phyloP scores from a whole-genome alignment of 2,888 invertebrate species.

The Drosophila phalerata region DNA sequence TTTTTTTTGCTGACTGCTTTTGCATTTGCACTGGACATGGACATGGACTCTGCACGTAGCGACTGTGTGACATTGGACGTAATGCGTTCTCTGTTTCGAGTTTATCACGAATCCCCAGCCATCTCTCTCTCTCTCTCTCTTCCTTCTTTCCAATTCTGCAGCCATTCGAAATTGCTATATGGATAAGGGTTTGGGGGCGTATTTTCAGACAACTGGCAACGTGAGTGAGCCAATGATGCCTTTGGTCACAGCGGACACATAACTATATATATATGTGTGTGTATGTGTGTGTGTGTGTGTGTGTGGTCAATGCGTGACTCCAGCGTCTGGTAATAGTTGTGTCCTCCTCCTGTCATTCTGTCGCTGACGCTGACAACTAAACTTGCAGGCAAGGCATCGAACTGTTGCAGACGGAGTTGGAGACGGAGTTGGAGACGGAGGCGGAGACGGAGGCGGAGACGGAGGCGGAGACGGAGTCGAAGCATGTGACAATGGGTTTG shows the following conservation, averaged over 20 bases:
- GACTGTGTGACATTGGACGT: conserved; percentile 42
- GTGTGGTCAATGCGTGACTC: conserved; percentile 38
- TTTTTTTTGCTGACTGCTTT: conserved; percentile 50
- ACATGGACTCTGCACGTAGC: conserved; percentile 58
- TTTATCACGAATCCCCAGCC: conserved; percentile 45
- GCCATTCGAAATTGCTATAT: conserved; percentile 52
- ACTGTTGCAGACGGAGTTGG: too few species aligned
- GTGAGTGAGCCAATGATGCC: conserved; percentile 49
- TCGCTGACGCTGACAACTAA: conserved; percentile 36
- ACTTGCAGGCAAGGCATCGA: conserved; percentile 13
- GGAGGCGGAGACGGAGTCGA: too few species aligned
- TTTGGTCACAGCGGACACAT: conserved; percentile 32
- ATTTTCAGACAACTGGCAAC: conserved; percentile 40
- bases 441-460: too few species aligned
- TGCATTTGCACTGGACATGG: conserved; percentile 43
- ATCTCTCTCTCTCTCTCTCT: not conserved
- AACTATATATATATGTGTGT: not conserved
- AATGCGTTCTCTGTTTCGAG: conserved; percentile 65
- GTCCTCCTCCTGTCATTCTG: not conserved
- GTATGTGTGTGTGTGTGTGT: not conserved
- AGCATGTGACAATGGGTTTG: conserved; percentile 67
- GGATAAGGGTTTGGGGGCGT: conserved; percentile 8
- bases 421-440: too few species aligned
- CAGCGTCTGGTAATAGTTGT: not conserved
- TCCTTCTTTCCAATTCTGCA: not conserved